phyloP scores from a whole-genome alignment of 2,888 invertebrate species.

The Heliconius sara region DNA sequence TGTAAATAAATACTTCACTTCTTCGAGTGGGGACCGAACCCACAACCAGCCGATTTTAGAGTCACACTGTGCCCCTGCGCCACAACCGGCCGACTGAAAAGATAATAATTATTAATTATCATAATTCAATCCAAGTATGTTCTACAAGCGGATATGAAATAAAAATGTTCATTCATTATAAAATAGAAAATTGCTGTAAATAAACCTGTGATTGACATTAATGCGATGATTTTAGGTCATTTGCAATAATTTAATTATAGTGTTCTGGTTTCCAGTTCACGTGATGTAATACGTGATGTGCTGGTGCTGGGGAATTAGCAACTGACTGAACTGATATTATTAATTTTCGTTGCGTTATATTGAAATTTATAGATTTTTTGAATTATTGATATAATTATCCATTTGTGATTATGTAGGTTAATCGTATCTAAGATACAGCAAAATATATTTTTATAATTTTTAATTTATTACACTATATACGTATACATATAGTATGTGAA shows the following conservation, averaged over 20 bases:
- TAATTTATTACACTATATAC: neutral
- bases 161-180: slow-evolving; percentile 13
- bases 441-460: neutral
- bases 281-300: slow-evolving; percentile 28
- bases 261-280: slow-evolving; percentile 16
- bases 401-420: neutral
- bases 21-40: too few species aligned
- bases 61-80: too few species aligned
- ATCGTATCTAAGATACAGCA: neutral
- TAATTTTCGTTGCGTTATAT: neutral
- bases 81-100: too few species aligned
- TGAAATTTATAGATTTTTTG: neutral
- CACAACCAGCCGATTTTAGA: too few species aligned
- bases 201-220: slow-evolving; percentile 39
- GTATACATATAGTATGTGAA: too few species aligned
- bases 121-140: slow-evolving; percentile 2
- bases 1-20: too few species aligned
- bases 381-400: too few species aligned
- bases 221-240: slow-evolving; percentile 37
- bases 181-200: slow-evolving; percentile 30
- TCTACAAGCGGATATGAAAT: slow-evolving; percentile 21
- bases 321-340: neutral
- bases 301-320: slow-evolving; percentile 1
- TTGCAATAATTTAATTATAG: slow-evolving; percentile 36
- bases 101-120: neutral